Evolutionary conservation across 2,113 vertebrate genomes (phyloP), one percentile per base, ranked within the genome.

Genomic region (Alligator sinensis): DNA sequence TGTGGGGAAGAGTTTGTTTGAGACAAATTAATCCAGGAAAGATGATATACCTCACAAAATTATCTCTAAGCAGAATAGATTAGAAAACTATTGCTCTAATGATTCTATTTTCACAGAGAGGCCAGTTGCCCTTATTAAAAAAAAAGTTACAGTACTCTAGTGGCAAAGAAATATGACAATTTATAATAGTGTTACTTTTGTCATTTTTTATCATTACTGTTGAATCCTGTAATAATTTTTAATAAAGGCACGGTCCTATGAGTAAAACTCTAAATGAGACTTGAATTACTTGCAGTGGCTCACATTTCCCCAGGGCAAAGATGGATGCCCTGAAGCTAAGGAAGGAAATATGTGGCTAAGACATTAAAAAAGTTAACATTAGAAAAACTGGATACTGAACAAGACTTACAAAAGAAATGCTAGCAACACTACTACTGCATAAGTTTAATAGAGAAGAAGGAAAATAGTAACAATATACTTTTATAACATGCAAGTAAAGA

Each of bases 21-120:
- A 86, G 75, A 91, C 2, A 0, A 91, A 72, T 11, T 57, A 60
- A 34, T 87, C 27, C 58, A 60, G 4, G 25, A 9, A 87, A 85
- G 13, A 1, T 4, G 21, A 76, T 72, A 11, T 0, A 6, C 59
- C 18, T 68, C 62, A 4, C 54, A 88, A 66, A 66, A 34, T 28
- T 96, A 47, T 76, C 77, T 78, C 27, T 27, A 91, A 84, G 83
- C 92, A 27, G 4, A 92, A 74, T 15, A 66, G n/a, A 30, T 74
- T 28, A 11, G 4, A 14, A 24, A 3, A 86, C 2, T 5, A 63
- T 58, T 12, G 27, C 79, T 15, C 30, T 82, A 64, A 74, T 3
- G 14, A 28, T 28, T 28, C n/a, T 28, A 17, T 28, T n/a, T 77
- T 94, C 47, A 72, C 27, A 15, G 82, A 61, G 17, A 66, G 27